Percentiles rank a stretch among this genome's conserved stretches.
These are phyloP conservation scores for Sepioteuthis lessoniana DNA, from an alignment of 2,888 invertebrate genomes.

Conservation along the genomic window DNA sequence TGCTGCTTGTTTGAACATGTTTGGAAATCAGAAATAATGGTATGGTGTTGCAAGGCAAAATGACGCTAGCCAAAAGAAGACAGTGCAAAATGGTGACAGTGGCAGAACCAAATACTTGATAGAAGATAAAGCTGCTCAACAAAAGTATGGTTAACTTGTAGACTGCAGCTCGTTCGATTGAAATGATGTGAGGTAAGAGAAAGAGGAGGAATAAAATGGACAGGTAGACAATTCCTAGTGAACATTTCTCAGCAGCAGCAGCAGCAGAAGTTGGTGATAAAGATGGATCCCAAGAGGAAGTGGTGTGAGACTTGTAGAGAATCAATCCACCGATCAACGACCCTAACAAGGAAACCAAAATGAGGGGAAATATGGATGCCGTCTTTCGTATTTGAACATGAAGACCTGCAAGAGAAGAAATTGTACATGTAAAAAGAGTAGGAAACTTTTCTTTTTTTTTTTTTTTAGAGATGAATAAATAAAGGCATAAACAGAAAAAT, in stretches of 20 bases:
- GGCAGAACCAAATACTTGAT: neutral
- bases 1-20: neutral
- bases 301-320: neutral
- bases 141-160: neutral
- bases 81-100: neutral
- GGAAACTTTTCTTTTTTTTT: no score
- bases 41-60: neutral
- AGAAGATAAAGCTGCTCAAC: neutral
- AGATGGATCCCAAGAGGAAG: neutral
- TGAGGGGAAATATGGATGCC: neutral
- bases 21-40: neutral
- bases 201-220: neutral
- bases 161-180: neutral
- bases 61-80: neutral
- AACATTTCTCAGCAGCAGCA: neutral
- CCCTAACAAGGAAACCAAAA: neutral
- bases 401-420: neutral
- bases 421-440: neutral
- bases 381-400: neutral
- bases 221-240: neutral
- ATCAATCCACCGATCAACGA: neutral
- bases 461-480: no score
- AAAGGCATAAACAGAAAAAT: no score
- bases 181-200: neutral
- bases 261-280: no score